These are phyloP conservation scores for Sphinx pinastri DNA, from an alignment of 2,888 invertebrate genomes.

Conservation along the genomic window DNA sequence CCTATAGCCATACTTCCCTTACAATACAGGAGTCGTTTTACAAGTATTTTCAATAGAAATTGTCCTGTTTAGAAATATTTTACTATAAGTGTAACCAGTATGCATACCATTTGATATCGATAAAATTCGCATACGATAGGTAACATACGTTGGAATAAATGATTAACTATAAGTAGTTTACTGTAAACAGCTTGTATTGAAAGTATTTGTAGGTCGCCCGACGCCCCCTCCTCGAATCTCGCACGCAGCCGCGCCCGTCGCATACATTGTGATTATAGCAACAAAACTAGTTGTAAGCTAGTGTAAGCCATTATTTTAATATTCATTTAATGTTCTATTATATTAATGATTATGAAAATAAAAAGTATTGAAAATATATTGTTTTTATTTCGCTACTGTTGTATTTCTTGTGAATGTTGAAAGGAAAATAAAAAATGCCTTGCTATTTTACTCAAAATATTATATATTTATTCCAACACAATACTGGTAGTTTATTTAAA, in stretches of 20 bases:
- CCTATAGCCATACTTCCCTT: conserved; percentile 6
- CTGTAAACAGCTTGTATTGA: not conserved
- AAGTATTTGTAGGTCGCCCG: not conserved
- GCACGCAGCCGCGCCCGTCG: conserved; percentile 62
- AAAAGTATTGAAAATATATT: conserved; percentile 4
- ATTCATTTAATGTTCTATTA: conserved; percentile 71
- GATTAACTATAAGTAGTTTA: too few relatives aligned
- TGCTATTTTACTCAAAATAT: conserved; percentile 7
- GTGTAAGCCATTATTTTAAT: conserved; percentile 68
- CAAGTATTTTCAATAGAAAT: not conserved
- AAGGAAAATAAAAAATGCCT: too few relatives aligned
- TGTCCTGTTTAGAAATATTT: too few relatives aligned
- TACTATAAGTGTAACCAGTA: too few relatives aligned
- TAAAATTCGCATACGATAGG: too few relatives aligned
- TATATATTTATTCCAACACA: not conserved
- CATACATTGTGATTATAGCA: conserved; percentile 70
- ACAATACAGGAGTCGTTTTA: not conserved
- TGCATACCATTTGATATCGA: too few relatives aligned
- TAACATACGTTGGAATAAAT: too few relatives aligned
- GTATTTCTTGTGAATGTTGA: not conserved
- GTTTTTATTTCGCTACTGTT: conserved; percentile 2
- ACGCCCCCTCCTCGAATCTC: conserved; percentile 41
- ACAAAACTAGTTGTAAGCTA: conserved; percentile 66
- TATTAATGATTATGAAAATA: conserved; percentile 53
- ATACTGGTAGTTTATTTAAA: conserved; percentile 19